These are phyloP conservation scores for Eurytoma californica DNA, from an alignment of 2,888 invertebrate species.

Conservation along the genomic window DNA sequence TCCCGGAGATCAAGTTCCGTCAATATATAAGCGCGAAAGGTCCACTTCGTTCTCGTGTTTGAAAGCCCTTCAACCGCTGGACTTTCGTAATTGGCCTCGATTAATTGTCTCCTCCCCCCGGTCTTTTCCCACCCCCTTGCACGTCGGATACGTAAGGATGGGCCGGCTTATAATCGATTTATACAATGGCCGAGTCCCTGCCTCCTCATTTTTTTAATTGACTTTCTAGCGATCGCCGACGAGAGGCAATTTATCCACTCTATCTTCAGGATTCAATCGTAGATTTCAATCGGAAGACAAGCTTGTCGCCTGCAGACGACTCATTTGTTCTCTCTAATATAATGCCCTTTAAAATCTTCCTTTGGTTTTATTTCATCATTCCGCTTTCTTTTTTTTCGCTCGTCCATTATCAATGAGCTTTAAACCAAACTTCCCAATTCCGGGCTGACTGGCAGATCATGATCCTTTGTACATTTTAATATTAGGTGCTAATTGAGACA, in stretches of 20 bases:
- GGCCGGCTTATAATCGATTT: constrained; percentile 47
- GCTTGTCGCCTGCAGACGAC: constrained; percentile 53
- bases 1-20: constrained; percentile 23
- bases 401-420: neutral
- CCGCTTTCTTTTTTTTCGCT: neutral
- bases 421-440: constrained; percentile 3
- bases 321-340: constrained; percentile 52
- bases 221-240: constrained; percentile 22
- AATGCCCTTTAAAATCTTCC: constrained; percentile 42
- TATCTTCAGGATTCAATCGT: constrained; percentile 63
- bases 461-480: too few species aligned
- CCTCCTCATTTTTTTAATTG: constrained; percentile 50
- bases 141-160: neutral
- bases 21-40: constrained; percentile 23
- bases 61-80: constrained; percentile 13
- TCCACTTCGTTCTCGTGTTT: neutral
- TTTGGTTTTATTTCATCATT: constrained; percentile 1
- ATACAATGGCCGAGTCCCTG: constrained; percentile 11
- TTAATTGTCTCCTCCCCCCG: constrained; percentile 37
- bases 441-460: neutral
- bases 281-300: constrained; percentile 65
- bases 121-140: neutral
- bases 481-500: too few species aligned
- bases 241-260: constrained; percentile 66
- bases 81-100: constrained; percentile 45